Base-by-base conservation (phyloP, 1,140 invertebrate species). In the Pristionchus pacificus region DNA sequence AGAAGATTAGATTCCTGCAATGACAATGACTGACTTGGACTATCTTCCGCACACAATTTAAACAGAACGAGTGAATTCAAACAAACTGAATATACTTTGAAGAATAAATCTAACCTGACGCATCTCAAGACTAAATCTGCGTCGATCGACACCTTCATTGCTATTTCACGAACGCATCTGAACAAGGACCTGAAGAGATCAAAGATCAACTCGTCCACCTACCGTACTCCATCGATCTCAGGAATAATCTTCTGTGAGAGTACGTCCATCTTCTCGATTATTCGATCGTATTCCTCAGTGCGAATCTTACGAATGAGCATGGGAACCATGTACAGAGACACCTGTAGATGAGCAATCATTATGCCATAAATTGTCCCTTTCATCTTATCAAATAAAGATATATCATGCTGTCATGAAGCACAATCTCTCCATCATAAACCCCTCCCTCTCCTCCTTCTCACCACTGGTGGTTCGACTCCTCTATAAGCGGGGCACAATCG, bases 231-330 rank as follows among this genome's bases (percentile, higher is more conserved):
- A 55, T 82, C 77, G 27, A 82, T 84, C 60, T 80, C 62, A 2
- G 82, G 80, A 32, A 79, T 77, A 32, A 83, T 80, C 80, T 83
- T 84, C 65, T 83, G 80, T 25, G 82, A 82, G 25, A 81, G 68
- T 15, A 81, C 79, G 68, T 81, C 80, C 78, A 81, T 78, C 58
- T 80, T 82, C 30, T 77, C 64, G 2, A 68, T 30, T 2, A 68
- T 32, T 28, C 32, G 29, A 38, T 59, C 49, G 14, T 58, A 65
- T 57, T n/a, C 14, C 24, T 24, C 27, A 3, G 59, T 15, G 1
- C 31, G 59, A 3, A 68, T 62, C 13, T 62, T 49, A 33, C 82
- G 30, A 38, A 76, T 81, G 38, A 83, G 81, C n/a, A 82, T 78
- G 2, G 81, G 81, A 25, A 83, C 81, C 60, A 82, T 73, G 62